These are phyloP conservation scores for Drosophila equinoxialis DNA, from an alignment of 1,140 invertebrate species.

Conservation along the genomic window DNA sequence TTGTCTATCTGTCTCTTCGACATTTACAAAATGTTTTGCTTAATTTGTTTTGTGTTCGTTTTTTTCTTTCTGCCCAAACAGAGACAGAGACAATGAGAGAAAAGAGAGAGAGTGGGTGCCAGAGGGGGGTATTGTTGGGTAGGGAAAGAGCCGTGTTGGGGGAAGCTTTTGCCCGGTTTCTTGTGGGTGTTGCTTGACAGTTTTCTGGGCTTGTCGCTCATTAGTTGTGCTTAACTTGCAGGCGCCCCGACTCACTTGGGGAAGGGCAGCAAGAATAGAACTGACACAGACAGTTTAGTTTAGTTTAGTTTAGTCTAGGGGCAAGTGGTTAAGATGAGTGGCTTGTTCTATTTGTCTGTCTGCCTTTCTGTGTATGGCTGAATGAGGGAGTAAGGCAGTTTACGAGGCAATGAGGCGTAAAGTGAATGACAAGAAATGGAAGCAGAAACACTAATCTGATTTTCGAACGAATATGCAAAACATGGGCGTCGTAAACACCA, in stretches of 20 bases:
- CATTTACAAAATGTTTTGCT: constrained; percentile 81
- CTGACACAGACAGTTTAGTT: constrained; percentile 32
- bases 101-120: neutral
- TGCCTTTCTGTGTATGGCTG: neutral
- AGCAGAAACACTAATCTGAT: constrained; percentile 9
- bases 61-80: constrained; percentile 10
- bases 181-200: constrained; percentile 76
- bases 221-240: constrained; percentile 71
- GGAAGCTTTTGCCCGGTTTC: constrained; percentile 14
- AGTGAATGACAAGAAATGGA: constrained; percentile 14
- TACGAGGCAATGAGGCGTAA: constrained; percentile 11
- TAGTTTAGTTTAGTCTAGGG: constrained; percentile 13
- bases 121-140: neutral
- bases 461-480: neutral
- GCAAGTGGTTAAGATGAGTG: constrained; percentile 41
- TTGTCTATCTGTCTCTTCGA: constrained; percentile 53
- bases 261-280: constrained; percentile 18
- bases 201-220: constrained; percentile 75
- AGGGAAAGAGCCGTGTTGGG: neutral
- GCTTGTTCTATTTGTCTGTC: constrained; percentile 1
- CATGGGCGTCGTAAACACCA: neutral
- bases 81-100: neutral
- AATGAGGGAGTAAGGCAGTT: constrained; percentile 2
- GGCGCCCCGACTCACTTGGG: constrained; percentile 22
- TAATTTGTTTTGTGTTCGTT: constrained; percentile 70